These are phyloP conservation scores for Heptranchias perlo DNA, from an alignment of 2,113 vertebrate genomes.

Conservation along the genomic window DNA sequence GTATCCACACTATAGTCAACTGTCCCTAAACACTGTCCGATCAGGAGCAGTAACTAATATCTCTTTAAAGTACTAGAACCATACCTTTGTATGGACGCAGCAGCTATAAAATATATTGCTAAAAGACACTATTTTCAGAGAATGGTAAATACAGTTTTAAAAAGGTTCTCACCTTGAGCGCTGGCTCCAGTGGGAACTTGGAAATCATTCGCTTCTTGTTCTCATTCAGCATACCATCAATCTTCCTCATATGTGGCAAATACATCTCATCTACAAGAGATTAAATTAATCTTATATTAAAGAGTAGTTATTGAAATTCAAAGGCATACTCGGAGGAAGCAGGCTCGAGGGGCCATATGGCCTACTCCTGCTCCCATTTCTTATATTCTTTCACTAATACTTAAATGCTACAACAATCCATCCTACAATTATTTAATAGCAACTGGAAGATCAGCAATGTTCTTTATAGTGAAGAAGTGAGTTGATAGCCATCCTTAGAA, in stretches of 20 bases:
- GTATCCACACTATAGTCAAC: background rate
- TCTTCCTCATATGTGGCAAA: slow-evolving; percentile 91
- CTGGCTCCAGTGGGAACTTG: slow-evolving; percentile 79
- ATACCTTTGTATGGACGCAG: background rate
- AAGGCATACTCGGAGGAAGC: too few species aligned
- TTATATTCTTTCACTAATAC: background rate
- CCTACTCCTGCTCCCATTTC: too few species aligned
- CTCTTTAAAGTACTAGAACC: background rate
- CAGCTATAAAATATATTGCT: background rate
- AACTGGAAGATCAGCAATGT: background rate
- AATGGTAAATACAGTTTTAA: background rate
- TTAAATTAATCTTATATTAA: background rate
- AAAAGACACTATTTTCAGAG: background rate
- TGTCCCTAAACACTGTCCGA: background rate
- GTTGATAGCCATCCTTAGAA: background rate
- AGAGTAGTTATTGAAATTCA: background rate
- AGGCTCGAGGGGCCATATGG: too few species aligned
- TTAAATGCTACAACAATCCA: background rate
- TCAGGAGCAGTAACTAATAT: background rate
- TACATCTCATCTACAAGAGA: slow-evolving; percentile 78
- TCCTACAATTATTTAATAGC: background rate
- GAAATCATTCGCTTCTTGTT: slow-evolving; percentile 84
- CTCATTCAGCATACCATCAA: slow-evolving; percentile 90
- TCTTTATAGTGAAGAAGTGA: background rate
- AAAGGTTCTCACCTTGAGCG: slow-evolving; percentile 73